Base-by-base conservation (phyloP, 2,888 invertebrate species). In the Koerneria pararmatus region DNA sequence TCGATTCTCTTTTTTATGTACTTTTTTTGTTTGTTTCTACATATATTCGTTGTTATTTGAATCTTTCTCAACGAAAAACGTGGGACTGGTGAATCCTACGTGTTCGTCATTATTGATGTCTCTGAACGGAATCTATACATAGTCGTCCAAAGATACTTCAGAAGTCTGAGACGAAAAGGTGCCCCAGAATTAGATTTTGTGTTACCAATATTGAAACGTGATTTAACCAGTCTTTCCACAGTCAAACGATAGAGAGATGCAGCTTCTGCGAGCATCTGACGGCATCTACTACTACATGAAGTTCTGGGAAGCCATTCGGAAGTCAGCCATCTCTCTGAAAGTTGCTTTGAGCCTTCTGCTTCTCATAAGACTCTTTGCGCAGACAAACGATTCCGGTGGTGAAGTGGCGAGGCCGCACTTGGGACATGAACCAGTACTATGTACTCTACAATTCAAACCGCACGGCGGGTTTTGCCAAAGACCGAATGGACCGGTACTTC, bases 371-470 rank as follows among this genome's bases (percentile, higher is more conserved):
- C n/a, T n/a, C n/a, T n/a, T n/a, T n/a, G n/a, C n/a, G n/a, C n/a
- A n/a, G n/a, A n/a, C n/a, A n/a, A 56, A 69, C 69, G 61, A 69
- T 73, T 57, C 75, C 78, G 31, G 66, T 75, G 1, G 73, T 74
- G 35, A 69, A 66, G 37, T 76, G 74, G 3, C 70, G 78, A 2
- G 76, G 75, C 1, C 69, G 67, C 27, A 74, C 85, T 1, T 86
- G 87, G 79, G 85, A 86, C 4, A 87, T 87, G 78, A 77, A 83
- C 1, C 83, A 87, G 77, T 88, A 86, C 73, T 85, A 85, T 53
- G 80, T 85, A 2, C 84, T 88, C 63, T 88, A 86, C 78, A 88
- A 87, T 58, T 86, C 88, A 0, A 80, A 84, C 2, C 83, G 87
- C 27, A 69, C 70, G 3, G 75, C 77, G 0, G 58, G 49, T 1